These are phyloP conservation scores for Hephaestus fuliginosus DNA, from an alignment of 2,797 vertebrate genomes.

Conservation along the genomic window DNA sequence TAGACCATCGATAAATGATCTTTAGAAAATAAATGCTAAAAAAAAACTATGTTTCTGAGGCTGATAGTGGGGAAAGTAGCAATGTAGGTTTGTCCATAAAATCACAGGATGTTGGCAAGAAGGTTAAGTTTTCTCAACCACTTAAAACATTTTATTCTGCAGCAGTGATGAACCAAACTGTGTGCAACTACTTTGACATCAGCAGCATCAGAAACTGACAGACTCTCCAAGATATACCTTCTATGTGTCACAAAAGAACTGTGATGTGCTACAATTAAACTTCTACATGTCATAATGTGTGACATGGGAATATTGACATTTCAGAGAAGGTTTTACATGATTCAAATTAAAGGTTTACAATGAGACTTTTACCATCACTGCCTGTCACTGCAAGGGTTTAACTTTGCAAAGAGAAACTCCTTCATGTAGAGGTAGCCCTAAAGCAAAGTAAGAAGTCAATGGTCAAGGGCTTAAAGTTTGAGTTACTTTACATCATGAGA, in stretches of 20 bases:
- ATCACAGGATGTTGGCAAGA: not conserved
- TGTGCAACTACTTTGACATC: not conserved
- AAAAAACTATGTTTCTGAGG: too few species aligned
- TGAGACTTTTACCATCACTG: not conserved
- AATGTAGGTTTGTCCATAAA: not conserved
- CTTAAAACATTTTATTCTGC: not conserved
- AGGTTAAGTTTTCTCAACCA: not conserved
- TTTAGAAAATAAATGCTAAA: not conserved
- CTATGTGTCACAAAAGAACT: not conserved
- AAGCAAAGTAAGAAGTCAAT: not conserved
- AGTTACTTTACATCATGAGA: too few species aligned
- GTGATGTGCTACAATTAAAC: not conserved
- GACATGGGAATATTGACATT: not conserved
- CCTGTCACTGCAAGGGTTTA: not conserved
- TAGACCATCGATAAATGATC: not conserved
- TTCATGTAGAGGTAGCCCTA: too few species aligned
- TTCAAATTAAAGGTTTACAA: not conserved
- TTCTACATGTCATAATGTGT: not conserved
- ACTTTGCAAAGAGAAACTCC: not conserved
- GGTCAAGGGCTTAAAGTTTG: too few species aligned
- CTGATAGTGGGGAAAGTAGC: not conserved
- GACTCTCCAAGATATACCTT: not conserved
- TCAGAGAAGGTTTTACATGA: not conserved
- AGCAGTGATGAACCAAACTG: not conserved
- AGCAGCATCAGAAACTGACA: not conserved